A percentile compares a stretch with the other conserved stretches of the same genome.
Conservation (phyloP, 2,797 vertebrate species). For the Alcedo quadribrachys region DNA sequence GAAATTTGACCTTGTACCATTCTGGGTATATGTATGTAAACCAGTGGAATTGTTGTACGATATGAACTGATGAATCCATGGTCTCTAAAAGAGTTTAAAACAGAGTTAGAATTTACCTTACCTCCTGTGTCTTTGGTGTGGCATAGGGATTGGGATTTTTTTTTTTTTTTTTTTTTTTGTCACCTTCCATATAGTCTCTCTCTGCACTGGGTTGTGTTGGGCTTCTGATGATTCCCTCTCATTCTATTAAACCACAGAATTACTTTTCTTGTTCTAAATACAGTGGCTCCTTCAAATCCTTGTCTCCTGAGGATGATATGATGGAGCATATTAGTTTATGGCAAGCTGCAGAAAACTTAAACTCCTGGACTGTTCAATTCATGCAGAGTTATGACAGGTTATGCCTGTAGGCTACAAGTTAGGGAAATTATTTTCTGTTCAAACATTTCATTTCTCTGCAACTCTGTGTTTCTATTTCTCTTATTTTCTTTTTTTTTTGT, state of each 20-base stretch:
- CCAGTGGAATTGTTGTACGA: background rate
- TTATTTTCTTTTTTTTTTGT: background rate
- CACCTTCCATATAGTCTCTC: background rate
- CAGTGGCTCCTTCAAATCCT: slow-evolving; percentile 39
- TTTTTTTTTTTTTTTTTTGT: background rate
- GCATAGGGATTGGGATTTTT: background rate
- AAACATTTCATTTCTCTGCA: slow-evolving; percentile 74
- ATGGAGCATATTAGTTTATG: slow-evolving; percentile 69
- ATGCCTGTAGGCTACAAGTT: slow-evolving; percentile 67
- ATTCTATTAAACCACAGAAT: slow-evolving; percentile 36
- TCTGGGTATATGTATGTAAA: background rate
- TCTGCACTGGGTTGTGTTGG: background rate
- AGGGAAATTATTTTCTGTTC: slow-evolving; percentile 77
- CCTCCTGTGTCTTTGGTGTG: background rate
- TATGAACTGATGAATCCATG: background rate
- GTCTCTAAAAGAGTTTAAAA: background rate
- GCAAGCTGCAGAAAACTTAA: slow-evolving; percentile 66
- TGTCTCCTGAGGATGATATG: slow-evolving; percentile 57
- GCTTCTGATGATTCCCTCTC: slow-evolving; percentile 1
- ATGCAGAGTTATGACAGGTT: slow-evolving; percentile 70
- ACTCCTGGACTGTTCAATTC: slow-evolving; percentile 69
- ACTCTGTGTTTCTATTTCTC: slow-evolving; percentile 56
- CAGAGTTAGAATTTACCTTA: background rate
- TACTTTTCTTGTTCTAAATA: slow-evolving; percentile 31
- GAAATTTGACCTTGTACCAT: background rate